These are phyloP conservation scores for Promerops cafer DNA, from an alignment of 2,113 vertebrate species.

Conservation along the genomic window DNA sequence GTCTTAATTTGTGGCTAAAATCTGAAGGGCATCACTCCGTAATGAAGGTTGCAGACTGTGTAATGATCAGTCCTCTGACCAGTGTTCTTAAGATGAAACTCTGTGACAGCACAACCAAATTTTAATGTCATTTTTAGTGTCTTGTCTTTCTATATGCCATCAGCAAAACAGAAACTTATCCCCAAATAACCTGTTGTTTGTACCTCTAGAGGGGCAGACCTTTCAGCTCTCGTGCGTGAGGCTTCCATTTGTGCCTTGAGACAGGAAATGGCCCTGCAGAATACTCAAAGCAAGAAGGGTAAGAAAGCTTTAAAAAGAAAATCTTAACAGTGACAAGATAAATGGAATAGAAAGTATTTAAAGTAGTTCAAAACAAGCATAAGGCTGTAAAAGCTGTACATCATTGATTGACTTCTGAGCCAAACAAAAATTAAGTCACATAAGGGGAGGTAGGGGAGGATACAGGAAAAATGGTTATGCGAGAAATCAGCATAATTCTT, in stretches of 20 bases:
- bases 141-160: not conserved
- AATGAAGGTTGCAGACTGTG: not conserved
- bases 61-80: not conserved
- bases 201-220: slow-evolving; percentile 85
- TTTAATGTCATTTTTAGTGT: not conserved
- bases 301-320: not conserved
- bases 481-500: not conserved
- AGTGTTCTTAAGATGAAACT: not conserved
- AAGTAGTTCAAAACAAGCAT: not conserved
- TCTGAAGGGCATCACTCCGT: not conserved
- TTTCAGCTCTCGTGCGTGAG: slow-evolving; percentile 90
- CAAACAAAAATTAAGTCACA: not conserved
- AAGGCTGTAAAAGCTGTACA: not conserved
- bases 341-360: not conserved
- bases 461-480: not conserved
- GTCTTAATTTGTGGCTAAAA: not conserved
- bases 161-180: not conserved
- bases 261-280: slow-evolving; percentile 63
- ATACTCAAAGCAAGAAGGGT: slow-evolving; percentile 50
- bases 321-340: not conserved
- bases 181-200: not conserved
- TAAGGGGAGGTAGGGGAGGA: not conserved
- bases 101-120: not conserved
- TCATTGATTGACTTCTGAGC: not conserved
- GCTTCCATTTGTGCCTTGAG: slow-evolving; percentile 87